A percentile compares a stretch with the other conserved stretches of the same genome.
phyloP scores from a whole-genome alignment of 2,113 vertebrate genomes.

The Phycodurus eques region DNA sequence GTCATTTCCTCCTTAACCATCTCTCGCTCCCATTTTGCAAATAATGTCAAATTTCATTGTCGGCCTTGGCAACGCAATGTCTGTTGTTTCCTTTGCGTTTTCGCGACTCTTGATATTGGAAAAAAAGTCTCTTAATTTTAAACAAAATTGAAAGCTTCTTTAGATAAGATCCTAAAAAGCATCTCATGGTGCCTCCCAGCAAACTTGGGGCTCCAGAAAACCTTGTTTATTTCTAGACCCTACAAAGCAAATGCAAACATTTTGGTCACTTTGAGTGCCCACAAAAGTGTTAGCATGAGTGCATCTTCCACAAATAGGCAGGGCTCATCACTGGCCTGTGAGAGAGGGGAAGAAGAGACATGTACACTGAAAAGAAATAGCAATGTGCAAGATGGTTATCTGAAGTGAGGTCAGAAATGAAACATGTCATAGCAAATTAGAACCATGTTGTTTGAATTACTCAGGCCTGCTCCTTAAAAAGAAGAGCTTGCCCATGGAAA shows the following conservation, averaged over 20 bases:
- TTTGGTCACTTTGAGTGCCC: slow-evolving; percentile 49
- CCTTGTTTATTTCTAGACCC: slow-evolving; percentile 50
- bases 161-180: slow-evolving; percentile 32
- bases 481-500: slow-evolving; percentile 36
- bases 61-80: slow-evolving; percentile 20
- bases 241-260: slow-evolving; percentile 57
- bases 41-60: slow-evolving; percentile 47
- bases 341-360: slow-evolving; percentile 37
- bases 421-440: slow-evolving; percentile 82
- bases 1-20: slow-evolving; percentile 61
- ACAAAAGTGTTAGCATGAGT: slow-evolving; percentile 50
- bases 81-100: slow-evolving; percentile 15
- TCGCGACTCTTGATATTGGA: slow-evolving; percentile 1
- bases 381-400: slow-evolving; percentile 72
- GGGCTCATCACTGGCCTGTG: slow-evolving; percentile 48
- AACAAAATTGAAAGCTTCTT: slow-evolving; percentile 19
- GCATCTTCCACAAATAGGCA: slow-evolving; percentile 35
- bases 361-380: slow-evolving; percentile 23
- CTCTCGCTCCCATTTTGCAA: slow-evolving; percentile 38
- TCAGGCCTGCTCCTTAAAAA: slow-evolving; percentile 59
- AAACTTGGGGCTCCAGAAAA: slow-evolving; percentile 26
- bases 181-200: slow-evolving; percentile 12
- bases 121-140: slow-evolving; percentile 11
- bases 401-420: slow-evolving; percentile 79
- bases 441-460: slow-evolving; percentile 80